phyloP scores from a whole-genome alignment of 2,888 invertebrate genomes.

The Seira musarum region DNA sequence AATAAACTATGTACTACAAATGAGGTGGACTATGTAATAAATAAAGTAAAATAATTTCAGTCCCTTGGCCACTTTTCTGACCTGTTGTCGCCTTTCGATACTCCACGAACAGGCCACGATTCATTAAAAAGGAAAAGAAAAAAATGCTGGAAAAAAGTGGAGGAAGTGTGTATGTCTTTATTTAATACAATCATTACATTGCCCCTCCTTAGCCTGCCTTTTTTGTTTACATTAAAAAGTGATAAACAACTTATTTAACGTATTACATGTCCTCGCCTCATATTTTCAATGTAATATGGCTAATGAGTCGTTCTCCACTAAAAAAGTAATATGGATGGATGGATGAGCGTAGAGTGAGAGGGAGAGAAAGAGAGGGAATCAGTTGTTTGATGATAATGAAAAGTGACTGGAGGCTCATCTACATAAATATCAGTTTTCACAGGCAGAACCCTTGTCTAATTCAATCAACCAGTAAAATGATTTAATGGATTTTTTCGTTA shows the following conservation, averaged over 20 bases:
- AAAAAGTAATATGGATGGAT: too few species aligned
- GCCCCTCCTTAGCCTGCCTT: neutral
- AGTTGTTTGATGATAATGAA: constrained; percentile 14
- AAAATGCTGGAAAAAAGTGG: neutral
- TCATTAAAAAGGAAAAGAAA: too few species aligned
- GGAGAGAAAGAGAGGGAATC: too few species aligned
- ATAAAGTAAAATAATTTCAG: too few species aligned
- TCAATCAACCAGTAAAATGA: constrained; percentile 15
- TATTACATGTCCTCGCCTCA: neutral
- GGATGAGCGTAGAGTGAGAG: too few species aligned
- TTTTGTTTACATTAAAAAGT: constrained; percentile 1
- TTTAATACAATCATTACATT: neutral
- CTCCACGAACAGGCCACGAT: too few species aligned
- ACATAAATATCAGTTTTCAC: constrained; percentile 16
- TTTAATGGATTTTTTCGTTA: constrained; percentile 15
- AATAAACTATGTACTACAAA: too few species aligned
- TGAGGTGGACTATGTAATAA: too few species aligned
- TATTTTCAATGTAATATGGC: neutral
- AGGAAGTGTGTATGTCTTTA: neutral
- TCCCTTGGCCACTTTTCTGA: too few species aligned
- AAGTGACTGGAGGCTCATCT: constrained; percentile 13
- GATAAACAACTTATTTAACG: constrained; percentile 12
- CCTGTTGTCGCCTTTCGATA: too few species aligned
- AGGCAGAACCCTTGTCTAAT: constrained; percentile 16
- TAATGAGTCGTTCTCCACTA: neutral